These are phyloP conservation scores for Lagorchestes hirsutus DNA, from an alignment of 2,797 vertebrate genomes.

Conservation along the genomic window DNA sequence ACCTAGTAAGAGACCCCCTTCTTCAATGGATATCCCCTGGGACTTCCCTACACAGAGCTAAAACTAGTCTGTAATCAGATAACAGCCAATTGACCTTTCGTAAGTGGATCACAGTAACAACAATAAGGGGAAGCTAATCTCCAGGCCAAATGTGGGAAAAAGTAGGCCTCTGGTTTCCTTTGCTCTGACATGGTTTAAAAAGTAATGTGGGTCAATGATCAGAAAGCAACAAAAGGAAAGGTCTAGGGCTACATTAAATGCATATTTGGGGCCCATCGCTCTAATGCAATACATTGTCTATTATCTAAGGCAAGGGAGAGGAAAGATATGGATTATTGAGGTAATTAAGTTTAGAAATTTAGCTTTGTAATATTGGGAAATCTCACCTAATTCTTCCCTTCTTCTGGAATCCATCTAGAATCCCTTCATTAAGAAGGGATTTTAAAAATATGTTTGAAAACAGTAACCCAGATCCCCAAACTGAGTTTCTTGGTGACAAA, in stretches of 20 bases:
- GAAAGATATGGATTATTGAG: neutral
- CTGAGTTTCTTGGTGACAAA: neutral
- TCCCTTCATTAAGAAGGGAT: neutral
- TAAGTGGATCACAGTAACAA: neutral
- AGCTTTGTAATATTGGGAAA: neutral
- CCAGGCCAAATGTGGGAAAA: neutral
- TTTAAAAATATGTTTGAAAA: neutral
- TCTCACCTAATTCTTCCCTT: neutral
- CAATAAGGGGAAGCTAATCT: neutral
- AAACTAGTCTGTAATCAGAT: neutral
- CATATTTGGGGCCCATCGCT: neutral
- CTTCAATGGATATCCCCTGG: neutral
- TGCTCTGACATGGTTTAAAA: neutral
- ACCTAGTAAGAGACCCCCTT: neutral
- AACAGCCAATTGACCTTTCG: neutral
- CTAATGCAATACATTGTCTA: neutral
- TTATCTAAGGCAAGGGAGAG: neutral
- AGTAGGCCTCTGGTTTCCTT: slow-evolving; percentile 1
- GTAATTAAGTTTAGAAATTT: neutral
- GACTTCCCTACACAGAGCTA: neutral
- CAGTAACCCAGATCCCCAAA: neutral
- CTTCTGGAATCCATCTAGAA: neutral
- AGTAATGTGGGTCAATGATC: neutral
- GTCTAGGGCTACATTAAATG: neutral
- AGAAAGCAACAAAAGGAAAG: neutral